Evolutionary conservation across 1,140 invertebrate genomes (phyloP).

Genomic region (Lordiphosa clarofinis): DNA sequence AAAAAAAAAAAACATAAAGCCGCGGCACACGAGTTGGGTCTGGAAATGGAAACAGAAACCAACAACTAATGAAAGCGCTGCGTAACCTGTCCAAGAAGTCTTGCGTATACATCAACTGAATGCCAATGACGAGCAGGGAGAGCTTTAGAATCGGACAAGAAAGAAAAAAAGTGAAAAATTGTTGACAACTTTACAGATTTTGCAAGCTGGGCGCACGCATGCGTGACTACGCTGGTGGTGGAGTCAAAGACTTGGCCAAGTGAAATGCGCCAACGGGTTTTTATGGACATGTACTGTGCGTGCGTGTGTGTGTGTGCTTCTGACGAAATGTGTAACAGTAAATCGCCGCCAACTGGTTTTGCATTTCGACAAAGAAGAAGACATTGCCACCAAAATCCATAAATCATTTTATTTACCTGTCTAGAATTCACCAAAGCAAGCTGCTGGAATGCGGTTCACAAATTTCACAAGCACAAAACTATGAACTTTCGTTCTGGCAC

Average conservation of each 20-base stretch:
- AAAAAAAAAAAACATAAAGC: constrained; percentile 33
- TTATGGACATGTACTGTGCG: constrained; percentile 4
- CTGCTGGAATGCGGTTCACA: constrained; percentile 1
- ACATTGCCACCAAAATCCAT: neutral
- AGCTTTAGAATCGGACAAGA: constrained; percentile 2
- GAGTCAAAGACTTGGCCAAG: constrained; percentile 17
- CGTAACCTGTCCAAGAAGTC: constrained; percentile 52
- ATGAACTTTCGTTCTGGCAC: constrained; percentile 11
- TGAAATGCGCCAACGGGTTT: constrained; percentile 68
- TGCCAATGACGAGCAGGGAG: constrained; percentile 19
- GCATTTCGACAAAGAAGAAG: constrained; percentile 4
- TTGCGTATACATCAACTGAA: constrained; percentile 27
- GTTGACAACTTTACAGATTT: constrained; percentile 39
- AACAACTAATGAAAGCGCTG: constrained; percentile 60
- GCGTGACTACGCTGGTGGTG: constrained; percentile 31
- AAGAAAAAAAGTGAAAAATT: constrained; percentile 57
- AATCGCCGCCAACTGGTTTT: constrained; percentile 52
- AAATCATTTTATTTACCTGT: constrained; percentile 22
- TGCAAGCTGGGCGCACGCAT: constrained; percentile 53
- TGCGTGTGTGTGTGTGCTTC: constrained; percentile 13
- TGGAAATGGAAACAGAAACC: constrained; percentile 24
- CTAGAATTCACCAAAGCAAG: constrained; percentile 10
- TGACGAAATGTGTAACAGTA: constrained; percentile 67
- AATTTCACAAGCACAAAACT: constrained; percentile 6
- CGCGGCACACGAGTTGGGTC: constrained; percentile 21